A percentile compares a stretch with the other conserved stretches of the same genome.
These are phyloP conservation scores for Zaprionus capensis DNA, from an alignment of 1,140 invertebrate genomes.

Conservation along the genomic window DNA sequence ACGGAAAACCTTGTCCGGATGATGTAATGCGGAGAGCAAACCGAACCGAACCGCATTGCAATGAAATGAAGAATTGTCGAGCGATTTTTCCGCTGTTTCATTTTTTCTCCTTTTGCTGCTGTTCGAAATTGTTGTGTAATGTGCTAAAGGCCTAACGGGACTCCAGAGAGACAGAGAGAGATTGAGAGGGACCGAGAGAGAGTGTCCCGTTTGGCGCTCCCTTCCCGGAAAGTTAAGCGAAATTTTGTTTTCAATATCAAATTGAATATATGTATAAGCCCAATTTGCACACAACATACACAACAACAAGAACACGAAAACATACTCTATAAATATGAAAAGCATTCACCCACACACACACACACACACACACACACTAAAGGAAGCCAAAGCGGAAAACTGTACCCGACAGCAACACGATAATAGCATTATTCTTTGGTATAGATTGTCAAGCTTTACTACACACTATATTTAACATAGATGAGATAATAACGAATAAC, in stretches of 20 bases:
- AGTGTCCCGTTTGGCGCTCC: background rate
- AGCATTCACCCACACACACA: slow-evolving; percentile 13
- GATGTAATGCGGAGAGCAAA: slow-evolving; percentile 41
- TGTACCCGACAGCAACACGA: slow-evolving; percentile 61
- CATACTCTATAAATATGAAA: background rate
- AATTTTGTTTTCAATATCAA: background rate
- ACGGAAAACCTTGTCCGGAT: slow-evolving; percentile 59
- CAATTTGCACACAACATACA: slow-evolving; percentile 27
- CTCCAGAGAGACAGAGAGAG: background rate
- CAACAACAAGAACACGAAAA: slow-evolving; percentile 9
- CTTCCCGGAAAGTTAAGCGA: background rate
- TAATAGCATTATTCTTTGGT: slow-evolving; percentile 70
- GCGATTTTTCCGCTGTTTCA: slow-evolving; percentile 8
- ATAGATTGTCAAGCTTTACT: slow-evolving; percentile 83
- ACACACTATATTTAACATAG: slow-evolving; percentile 79
- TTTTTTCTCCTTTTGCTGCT: background rate
- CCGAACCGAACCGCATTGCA: slow-evolving; percentile 61
- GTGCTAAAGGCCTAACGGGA: slow-evolving; percentile 9
- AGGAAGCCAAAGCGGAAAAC: slow-evolving; percentile 31
- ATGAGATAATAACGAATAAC: slow-evolving; percentile 71
- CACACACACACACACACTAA: slow-evolving; percentile 7
- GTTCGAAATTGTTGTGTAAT: slow-evolving; percentile 9
- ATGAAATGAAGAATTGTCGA: slow-evolving; percentile 57
- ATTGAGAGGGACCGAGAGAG: background rate
- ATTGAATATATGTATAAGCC: background rate